Evolutionary conservation across 2,113 vertebrate species (phyloP), one percentile per base, ranked within the genome.

Genomic region (Suncus etruscus): DNA sequence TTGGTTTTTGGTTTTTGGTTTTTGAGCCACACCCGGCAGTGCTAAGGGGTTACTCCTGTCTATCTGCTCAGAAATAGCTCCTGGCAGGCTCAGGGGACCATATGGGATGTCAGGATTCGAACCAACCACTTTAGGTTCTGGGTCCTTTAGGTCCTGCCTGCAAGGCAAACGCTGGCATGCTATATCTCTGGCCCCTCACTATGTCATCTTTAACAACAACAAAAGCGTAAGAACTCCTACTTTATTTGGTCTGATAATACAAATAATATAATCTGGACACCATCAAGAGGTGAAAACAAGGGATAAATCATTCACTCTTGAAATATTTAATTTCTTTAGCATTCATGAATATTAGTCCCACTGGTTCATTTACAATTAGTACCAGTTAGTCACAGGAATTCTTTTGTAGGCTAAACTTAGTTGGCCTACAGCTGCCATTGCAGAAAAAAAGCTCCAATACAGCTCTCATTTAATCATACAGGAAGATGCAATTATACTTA

Each of bases 351-450:
- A 83, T 85, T 12, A 83, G 85, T 92, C 93, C 91, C 87, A 95
- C 86, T 79, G 87, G 83, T 8, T 61, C 87, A 25, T 83, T 72
- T 74, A 39, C 95, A 94, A 95, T 93, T 69, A 92, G 94, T 72
- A 87, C 89, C 92, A 96, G 95, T 93, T 91, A 94, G 92, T 94
- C 91, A 92, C 79, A 92, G 90, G 91, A 83, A 96, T 95, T 83
- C 86, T 90, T 92, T 94, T 89, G 86, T 6, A 39, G 76, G 83
- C 73, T 92, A 69, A 84, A 70, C 29, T 82, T 81, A 81, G 81
- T 24, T 81, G 70, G 86, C 74, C 39, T 86, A 87, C 89, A 94
- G 92, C 90, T 93, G 91, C 87, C 70, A 24, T 78, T 1, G 69
- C 72, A 79, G 63, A 83, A 73, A 86, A 92, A 80, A 58, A n/a